phyloP scores from a whole-genome alignment of 23 tunicate species.

The Ascidia mentula region DNA sequence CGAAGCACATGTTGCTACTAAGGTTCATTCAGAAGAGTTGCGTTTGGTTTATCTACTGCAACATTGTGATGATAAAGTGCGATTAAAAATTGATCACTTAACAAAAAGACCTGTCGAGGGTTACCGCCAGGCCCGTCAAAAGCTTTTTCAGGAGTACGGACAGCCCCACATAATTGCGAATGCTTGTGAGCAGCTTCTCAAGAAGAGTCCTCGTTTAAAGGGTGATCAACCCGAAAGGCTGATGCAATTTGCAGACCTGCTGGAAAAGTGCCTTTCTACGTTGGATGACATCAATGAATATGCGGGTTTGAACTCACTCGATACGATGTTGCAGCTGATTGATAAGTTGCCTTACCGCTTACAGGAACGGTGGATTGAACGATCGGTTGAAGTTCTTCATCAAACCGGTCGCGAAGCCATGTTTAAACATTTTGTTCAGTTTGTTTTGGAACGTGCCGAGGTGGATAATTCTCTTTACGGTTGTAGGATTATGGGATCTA shows the following conservation, averaged over 20 bases:
- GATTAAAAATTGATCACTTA: background rate
- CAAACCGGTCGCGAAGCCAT: constrained; percentile 6
- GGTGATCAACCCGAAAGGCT: background rate
- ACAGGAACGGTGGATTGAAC: constrained; percentile 5
- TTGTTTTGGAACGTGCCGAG: background rate
- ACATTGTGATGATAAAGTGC: background rate
- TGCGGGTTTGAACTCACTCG: constrained; percentile 7
- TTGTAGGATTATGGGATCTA: background rate
- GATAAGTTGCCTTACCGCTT: constrained; percentile 9
- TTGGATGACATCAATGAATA: constrained; percentile 1
- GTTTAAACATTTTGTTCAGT: constrained; percentile 9
- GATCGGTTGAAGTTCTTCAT: constrained; percentile 15
- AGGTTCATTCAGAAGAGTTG: constrained; percentile 5
- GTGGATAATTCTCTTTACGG: constrained; percentile 8
- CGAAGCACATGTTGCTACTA: background rate
- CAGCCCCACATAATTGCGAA: constrained; percentile 19
- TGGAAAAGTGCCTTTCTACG: constrained; percentile 12
- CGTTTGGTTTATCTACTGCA: constrained; percentile 12
- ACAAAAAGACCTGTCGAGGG: background rate
- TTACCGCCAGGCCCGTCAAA: constrained; percentile 9
- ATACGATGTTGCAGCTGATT: constrained; percentile 11
- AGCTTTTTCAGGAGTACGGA: constrained; percentile 1
- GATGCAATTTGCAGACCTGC: background rate
- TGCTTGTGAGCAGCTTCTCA: constrained; percentile 5
- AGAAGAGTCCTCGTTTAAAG: background rate